Conservation (phyloP, 2,888 invertebrate species). For the Pristionchus fissidentatus region DNA sequence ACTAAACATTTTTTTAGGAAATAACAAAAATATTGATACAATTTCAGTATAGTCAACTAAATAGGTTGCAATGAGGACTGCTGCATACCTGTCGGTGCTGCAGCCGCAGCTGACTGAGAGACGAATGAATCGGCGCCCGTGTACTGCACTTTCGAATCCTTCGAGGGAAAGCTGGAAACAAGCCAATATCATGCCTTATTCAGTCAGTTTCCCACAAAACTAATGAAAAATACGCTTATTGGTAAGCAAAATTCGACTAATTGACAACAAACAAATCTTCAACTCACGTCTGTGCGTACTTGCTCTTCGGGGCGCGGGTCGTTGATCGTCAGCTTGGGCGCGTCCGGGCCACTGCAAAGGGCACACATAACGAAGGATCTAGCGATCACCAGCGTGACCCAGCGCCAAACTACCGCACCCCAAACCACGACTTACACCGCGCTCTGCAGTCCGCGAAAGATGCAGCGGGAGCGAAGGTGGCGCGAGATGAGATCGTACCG, state of each 20-base stretch:
- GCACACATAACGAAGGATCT: not conserved
- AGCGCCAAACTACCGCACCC: not conserved
- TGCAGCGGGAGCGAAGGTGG: not conserved
- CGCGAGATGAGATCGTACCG: slow-evolving; percentile 16
- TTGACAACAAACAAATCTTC: not conserved
- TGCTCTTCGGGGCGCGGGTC: slow-evolving; percentile 34
- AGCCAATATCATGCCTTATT: not conserved
- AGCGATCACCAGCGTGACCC: not conserved
- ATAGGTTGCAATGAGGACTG: too few species aligned
- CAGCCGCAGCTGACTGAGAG: not conserved
- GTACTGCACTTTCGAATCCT: slow-evolving; percentile 37
- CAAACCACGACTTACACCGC: not conserved
- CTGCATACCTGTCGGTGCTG: not conserved
- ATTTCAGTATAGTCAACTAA: too few species aligned
- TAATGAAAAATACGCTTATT: not conserved
- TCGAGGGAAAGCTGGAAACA: slow-evolving; percentile 2
- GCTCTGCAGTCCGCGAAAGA: slow-evolving; percentile 34
- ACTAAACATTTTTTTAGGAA: too few species aligned
- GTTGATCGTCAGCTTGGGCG: slow-evolving; percentile 15
- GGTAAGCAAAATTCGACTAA: not conserved
- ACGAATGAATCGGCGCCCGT: not conserved
- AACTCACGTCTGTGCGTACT: slow-evolving; percentile 35
- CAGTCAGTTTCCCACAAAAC: too few species aligned
- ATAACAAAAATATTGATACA: too few species aligned
- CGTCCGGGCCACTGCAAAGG: slow-evolving; percentile 18